Evolutionary conservation across 2,888 invertebrate species (phyloP), one percentile per base, ranked within the genome.

Genomic region (Patella pellucida): DNA sequence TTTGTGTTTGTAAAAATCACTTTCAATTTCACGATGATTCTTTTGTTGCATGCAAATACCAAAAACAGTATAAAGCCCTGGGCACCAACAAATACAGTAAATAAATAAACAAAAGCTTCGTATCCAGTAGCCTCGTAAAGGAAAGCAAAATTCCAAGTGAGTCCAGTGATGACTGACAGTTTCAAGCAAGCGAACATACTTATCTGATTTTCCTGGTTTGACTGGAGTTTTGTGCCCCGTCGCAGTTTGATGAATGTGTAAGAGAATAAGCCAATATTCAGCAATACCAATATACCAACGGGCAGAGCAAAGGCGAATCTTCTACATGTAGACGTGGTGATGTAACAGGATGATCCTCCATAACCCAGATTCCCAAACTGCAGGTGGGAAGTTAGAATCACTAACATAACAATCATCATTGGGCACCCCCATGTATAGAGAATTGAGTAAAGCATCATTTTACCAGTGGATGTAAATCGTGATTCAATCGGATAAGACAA

Each of bases 111-210:
- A 15, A 76, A 62, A 9, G 50, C 54, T 7, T 27, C 68, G 4
- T 27, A 50, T 15, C 50, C 50, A 31, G 72, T 54, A 0, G 52
- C 27, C 9, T 67, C 27, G 12, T 68, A 41, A 73, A 76, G 71
- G 31, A 73, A 76, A 16, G 73, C 76, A 12, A 76, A 68, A 27
- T 68, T 54, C 76, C 76, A 76, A 3, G 73, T 73, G 12, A 76
- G 15, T 9, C 76, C 76, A 7, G 76, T 76, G 52, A 73, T 67
- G 23, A 73, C 71, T 27, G 76, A 76, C 50, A 76, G 68, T 51
- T 76, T 76, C 71, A 67, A n/a, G 73, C 73, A 76, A 41, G 68
- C 52, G 52, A 73, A 7, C 51, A 73, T 50, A 51, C 56, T 73
- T 68, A 19, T 68, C n/a, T 41, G n/a, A n/a, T 76, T 68, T 5